Conservation (phyloP, 2,888 invertebrate genomes). For the Aphodius granarius region DNA sequence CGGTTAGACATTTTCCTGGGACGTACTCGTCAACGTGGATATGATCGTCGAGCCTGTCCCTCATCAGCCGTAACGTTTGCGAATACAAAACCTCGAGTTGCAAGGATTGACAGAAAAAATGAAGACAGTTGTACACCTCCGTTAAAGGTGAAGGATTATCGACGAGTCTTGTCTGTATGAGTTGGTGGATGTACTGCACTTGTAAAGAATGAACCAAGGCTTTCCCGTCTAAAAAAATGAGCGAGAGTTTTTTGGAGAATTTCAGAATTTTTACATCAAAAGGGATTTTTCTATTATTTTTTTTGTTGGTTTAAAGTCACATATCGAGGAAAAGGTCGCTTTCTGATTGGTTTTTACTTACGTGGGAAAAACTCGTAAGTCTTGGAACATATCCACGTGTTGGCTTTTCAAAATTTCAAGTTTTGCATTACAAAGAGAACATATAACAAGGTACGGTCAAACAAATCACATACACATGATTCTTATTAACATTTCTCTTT, state of each 20-base stretch:
- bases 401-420: background rate
- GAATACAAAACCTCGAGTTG: conserved; percentile 91
- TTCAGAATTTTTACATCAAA: no score
- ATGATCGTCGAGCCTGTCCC: conserved; percentile 86
- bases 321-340: background rate
- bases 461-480: no score
- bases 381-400: background rate
- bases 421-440: background rate
- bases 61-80: conserved; percentile 83
- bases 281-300: background rate
- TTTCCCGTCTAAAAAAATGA: conserved; percentile 75
- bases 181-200: conserved; percentile 89
- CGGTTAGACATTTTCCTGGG: conserved; percentile 83
- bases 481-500: no score
- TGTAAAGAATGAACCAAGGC: conserved; percentile 93
- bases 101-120: conserved; percentile 92
- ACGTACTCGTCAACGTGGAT: conserved; percentile 88
- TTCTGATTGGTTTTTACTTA: background rate
- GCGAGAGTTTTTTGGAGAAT: conserved; percentile 21
- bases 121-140: conserved; percentile 82
- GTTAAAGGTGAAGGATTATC: conserved; percentile 78
- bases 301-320: background rate
- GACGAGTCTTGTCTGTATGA: conserved; percentile 87
- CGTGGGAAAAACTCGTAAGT: background rate
- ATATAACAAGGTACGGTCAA: no score